phyloP scores from a whole-genome alignment of 2,797 vertebrate genomes.

The Megaceryle alcyon region DNA sequence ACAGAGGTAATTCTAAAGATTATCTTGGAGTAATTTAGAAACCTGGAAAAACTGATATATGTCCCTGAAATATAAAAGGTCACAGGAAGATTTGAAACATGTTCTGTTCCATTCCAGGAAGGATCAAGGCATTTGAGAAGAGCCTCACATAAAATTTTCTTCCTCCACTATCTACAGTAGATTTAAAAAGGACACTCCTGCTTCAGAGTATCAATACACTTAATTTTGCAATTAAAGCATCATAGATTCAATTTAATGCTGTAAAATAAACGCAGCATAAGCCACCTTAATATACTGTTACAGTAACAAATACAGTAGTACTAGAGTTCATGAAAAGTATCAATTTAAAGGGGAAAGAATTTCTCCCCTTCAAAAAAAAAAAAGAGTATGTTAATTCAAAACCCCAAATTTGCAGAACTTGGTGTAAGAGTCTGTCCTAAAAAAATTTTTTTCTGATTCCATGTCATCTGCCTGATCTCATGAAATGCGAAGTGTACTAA shows the following conservation, averaged over 20 bases:
- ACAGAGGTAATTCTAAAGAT: background rate
- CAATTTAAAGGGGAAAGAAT: background rate
- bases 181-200: conserved; percentile 18
- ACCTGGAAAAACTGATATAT: background rate
- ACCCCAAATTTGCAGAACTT: background rate
- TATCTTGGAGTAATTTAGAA: background rate
- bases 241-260: background rate
- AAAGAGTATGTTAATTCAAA: background rate
- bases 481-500: background rate
- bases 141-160: background rate
- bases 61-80: background rate
- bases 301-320: background rate
- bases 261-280: conserved; percentile 19
- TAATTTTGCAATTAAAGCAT: conserved; percentile 21
- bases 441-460: background rate
- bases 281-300: background rate
- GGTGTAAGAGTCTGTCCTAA: background rate
- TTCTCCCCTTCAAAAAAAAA: background rate
- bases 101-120: background rate
- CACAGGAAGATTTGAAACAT: background rate
- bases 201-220: background rate
- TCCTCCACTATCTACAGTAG: background rate
- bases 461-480: background rate
- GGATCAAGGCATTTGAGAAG: background rate
- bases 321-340: background rate